Evolutionary conservation across 2,113 vertebrate species (phyloP).

Genomic region (Caranx ignobilis): DNA sequence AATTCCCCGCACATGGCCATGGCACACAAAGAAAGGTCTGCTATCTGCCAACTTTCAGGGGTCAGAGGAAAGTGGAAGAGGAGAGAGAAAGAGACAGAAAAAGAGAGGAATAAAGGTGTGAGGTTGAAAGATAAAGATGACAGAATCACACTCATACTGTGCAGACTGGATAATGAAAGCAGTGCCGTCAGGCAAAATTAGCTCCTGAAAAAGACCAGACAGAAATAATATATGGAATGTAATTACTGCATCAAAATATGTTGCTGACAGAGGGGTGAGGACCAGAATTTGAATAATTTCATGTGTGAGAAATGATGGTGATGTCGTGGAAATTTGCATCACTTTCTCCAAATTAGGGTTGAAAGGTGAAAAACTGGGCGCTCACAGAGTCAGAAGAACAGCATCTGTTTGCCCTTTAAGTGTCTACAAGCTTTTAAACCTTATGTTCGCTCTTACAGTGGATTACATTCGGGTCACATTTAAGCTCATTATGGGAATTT

Average conservation of each 20-base stretch:
- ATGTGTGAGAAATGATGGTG: constrained; percentile 12
- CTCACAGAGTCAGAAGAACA: constrained; percentile 35
- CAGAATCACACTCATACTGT: constrained; percentile 30
- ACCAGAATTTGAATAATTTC: neutral
- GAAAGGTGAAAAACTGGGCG: constrained; percentile 24
- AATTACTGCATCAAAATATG: constrained; percentile 21
- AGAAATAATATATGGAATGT: constrained; percentile 32
- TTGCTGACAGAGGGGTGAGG: constrained; percentile 24
- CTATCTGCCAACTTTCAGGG: neutral
- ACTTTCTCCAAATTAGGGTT: constrained; percentile 23
- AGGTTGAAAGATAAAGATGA: constrained; percentile 26
- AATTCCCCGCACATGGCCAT: constrained; percentile 21
- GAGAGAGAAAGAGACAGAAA: neutral
- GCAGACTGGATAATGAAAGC: constrained; percentile 35
- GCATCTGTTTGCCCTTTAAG: constrained; percentile 36
- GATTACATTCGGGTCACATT: constrained; percentile 18
- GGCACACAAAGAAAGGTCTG: neutral
- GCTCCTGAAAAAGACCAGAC: neutral
- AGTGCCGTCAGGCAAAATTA: constrained; percentile 28
- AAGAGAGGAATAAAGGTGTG: constrained; percentile 25
- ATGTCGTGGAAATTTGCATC: constrained; percentile 19
- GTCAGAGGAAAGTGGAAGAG: constrained; percentile 15
- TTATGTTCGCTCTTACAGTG: constrained; percentile 4
- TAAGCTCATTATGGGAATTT: constrained; percentile 33
- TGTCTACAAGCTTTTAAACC: constrained; percentile 39